These are phyloP conservation scores for Tachysurus vachellii DNA, from an alignment of 2,113 vertebrate genomes.

Conservation along the genomic window DNA sequence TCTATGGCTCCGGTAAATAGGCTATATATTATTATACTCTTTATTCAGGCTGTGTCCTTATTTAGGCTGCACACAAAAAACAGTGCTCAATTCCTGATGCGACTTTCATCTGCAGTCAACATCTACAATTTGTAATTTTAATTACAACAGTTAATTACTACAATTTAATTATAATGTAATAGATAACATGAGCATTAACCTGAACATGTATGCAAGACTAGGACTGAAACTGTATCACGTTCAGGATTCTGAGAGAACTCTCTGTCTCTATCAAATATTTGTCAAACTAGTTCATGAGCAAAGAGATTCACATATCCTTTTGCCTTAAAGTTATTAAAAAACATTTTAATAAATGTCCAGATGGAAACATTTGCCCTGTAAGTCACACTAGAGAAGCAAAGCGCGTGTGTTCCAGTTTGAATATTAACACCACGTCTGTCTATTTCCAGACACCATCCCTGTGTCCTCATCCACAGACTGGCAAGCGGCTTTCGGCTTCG, in stretches of 20 bases:
- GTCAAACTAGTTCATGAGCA: neutral
- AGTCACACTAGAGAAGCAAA: neutral
- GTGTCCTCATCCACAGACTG: constrained; percentile 99
- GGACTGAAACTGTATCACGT: neutral
- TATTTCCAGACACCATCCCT: constrained; percentile 90
- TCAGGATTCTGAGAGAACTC: neutral
- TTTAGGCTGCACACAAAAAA: neutral
- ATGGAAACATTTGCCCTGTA: neutral
- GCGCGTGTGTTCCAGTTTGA: neutral
- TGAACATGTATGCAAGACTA: neutral
- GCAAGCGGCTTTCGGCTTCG: constrained; percentile 98
- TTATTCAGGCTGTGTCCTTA: neutral
- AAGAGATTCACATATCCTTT: neutral
- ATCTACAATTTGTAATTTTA: neutral
- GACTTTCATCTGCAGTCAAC: neutral
- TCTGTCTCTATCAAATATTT: neutral
- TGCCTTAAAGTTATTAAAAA: neutral
- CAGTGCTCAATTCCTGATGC: neutral
- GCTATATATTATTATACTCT: neutral
- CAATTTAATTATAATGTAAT: neutral
- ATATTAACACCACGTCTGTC: neutral
- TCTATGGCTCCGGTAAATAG: neutral
- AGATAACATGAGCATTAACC: neutral
- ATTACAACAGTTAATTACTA: too few relatives aligned
- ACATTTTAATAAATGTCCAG: neutral